Base-by-base conservation (phyloP, 2,888 invertebrate genomes). In the Drosophila subquinaria region DNA sequence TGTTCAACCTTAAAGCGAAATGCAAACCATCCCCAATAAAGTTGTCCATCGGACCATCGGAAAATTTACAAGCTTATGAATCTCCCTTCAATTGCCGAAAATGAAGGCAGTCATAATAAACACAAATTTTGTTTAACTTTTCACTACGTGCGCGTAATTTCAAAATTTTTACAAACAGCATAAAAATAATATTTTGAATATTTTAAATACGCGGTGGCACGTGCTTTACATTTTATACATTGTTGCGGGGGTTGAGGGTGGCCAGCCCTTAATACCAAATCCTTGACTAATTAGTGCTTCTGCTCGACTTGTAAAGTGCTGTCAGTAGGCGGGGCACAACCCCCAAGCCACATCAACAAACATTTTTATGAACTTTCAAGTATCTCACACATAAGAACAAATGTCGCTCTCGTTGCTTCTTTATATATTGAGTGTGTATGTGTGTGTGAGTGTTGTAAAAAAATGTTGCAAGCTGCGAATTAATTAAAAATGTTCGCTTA, bases 211-310 rank as follows among this genome's bases (percentile, higher is more conserved):
- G 62, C 33, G 36, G n/a, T n/a, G 53, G 74, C 66, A 82, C 82
- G 85, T 84, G 70, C 71, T 71, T 50, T 47, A 64, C 70, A 76
- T 71, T 75, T 67, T 71, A 48, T 47, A 57, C 57, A 62, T 59
- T 57, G 36, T 2, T n/a, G 8, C 30, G 56, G 45, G 50, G 51
- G 51, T 36, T 23, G 59, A 38, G 63, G 50, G 15, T 35, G 56
- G 69, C 23, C 55, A 60, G 69, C 23, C 55, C 57, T 62, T 73
- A 65, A 67, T 73, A 61, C 63, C 67, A 73, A 81, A 85, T 76
- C 76, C 82, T 83, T 82, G 82, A 85, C 78, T 83, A 85, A 83
- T 83, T 83, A 81, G 77, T 80, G 71, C 52, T 64, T 66, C 65
- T 59, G 70, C 42, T 63, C 5, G 60, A 40, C 56, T n/a, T 59